phyloP scores from a whole-genome alignment of 2,888 invertebrate genomes.

The Drosophila macrospina region DNA sequence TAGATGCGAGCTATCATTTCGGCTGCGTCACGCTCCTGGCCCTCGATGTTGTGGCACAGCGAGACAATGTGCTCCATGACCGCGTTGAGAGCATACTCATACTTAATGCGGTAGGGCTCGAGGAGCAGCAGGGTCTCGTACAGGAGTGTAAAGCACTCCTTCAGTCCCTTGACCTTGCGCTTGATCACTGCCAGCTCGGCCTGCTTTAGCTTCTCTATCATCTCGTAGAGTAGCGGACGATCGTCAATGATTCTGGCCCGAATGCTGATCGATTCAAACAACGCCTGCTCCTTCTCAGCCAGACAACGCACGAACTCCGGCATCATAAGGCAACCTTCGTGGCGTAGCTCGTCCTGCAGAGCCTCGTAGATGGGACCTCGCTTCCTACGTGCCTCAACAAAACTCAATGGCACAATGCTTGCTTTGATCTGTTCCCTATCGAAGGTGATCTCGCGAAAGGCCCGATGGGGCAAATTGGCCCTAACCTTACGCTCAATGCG shows the following conservation, averaged over 20 bases:
- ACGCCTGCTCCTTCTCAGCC: slow-evolving; percentile 67
- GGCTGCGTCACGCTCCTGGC: slow-evolving; percentile 54
- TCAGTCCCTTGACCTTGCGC: slow-evolving; percentile 52
- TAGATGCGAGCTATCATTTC: slow-evolving; percentile 77
- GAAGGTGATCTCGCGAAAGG: slow-evolving; percentile 67
- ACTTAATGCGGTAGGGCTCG: slow-evolving; percentile 63
- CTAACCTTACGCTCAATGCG: slow-evolving; percentile 58
- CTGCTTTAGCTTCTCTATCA: slow-evolving; percentile 71
- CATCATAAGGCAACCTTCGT: slow-evolving; percentile 70
- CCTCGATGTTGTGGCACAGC: slow-evolving; percentile 56
- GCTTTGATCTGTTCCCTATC: slow-evolving; percentile 54
- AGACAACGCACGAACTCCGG: slow-evolving; percentile 73
- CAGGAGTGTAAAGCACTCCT: slow-evolving; percentile 62
- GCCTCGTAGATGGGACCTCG: slow-evolving; percentile 70
- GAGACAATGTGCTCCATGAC: slow-evolving; percentile 72
- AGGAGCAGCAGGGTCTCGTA: slow-evolving; percentile 69
- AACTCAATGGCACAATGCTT: slow-evolving; percentile 50
- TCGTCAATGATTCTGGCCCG: slow-evolving; percentile 64
- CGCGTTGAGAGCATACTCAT: slow-evolving; percentile 68
- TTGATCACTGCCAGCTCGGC: slow-evolving; percentile 72
- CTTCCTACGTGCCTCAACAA: slow-evolving; percentile 66
- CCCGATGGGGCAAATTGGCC: slow-evolving; percentile 61
- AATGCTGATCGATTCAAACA: slow-evolving; percentile 65
- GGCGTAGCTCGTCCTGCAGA: slow-evolving; percentile 73
- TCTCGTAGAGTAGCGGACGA: slow-evolving; percentile 58